Conservation (phyloP, 1,140 invertebrate species). For the Drosophila sturtevanti region DNA sequence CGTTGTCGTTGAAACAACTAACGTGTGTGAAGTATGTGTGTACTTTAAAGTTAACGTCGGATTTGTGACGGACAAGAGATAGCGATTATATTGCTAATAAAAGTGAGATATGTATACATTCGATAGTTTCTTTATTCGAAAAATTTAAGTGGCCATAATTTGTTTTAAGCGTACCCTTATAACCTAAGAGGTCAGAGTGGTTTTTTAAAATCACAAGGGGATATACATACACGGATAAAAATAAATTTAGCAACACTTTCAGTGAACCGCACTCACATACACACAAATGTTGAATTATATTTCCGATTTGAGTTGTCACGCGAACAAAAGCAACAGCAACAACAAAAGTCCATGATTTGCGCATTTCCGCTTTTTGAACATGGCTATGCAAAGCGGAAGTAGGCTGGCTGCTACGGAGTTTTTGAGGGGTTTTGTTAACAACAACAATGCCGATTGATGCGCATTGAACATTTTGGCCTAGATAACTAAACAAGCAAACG, state of each 20-base stretch:
- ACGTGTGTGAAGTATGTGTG: too few species aligned
- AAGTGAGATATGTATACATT: background rate
- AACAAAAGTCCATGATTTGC: conserved; percentile 71
- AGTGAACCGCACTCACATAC: conserved; percentile 8
- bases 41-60: background rate
- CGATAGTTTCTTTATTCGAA: background rate
- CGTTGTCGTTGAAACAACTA: conserved; percentile 10
- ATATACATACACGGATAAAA: background rate
- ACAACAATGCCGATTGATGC: conserved; percentile 42
- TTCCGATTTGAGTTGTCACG: conserved; percentile 58
- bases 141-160: too few species aligned
- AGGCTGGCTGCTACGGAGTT: background rate
- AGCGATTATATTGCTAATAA: background rate
- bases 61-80: background rate
- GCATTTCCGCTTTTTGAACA: conserved; percentile 61
- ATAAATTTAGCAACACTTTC: background rate
- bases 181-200: background rate
- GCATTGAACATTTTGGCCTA: conserved; percentile 49
- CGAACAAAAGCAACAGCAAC: conserved; percentile 18
- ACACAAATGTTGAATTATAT: conserved; percentile 66
- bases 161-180: too few species aligned
- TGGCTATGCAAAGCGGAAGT: conserved; percentile 13
- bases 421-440: background rate
- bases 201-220: background rate
- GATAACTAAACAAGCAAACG: conserved; percentile 8